These are phyloP conservation scores for Cololabis saira DNA, from an alignment of 2,113 vertebrate species.

Conservation along the genomic window DNA sequence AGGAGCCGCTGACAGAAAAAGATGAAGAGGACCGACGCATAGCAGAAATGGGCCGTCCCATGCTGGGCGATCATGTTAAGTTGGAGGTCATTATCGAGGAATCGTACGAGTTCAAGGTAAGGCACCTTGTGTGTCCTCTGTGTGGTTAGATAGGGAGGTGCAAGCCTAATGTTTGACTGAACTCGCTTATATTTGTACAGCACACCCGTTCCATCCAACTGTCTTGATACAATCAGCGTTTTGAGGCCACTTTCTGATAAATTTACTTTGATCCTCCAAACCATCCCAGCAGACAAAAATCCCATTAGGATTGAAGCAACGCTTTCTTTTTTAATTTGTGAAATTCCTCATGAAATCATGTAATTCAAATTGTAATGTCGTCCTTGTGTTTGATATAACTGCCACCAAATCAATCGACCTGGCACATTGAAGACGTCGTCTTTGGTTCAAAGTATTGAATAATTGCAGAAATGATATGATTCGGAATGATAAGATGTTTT, in stretches of 20 bases:
- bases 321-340: not conserved
- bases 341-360: not conserved
- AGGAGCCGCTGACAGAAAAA: conserved; percentile 88
- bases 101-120: conserved; percentile 98
- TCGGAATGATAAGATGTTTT: not conserved
- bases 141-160: not conserved
- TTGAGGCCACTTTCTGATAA: not conserved
- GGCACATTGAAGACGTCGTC: too few species aligned
- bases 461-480: not conserved
- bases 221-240: not conserved
- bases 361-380: too few species aligned
- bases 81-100: conserved; percentile 98
- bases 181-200: not conserved
- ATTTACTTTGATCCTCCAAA: too few species aligned
- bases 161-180: too few species aligned
- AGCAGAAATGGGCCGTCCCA: conserved; percentile 94
- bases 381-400: not conserved
- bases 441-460: not conserved
- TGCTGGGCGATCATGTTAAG: conserved; percentile 93
- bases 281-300: not conserved
- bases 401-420: too few species aligned
- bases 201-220: not conserved
- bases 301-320: not conserved
- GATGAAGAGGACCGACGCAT: conserved; percentile 95
- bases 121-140: not conserved